Base-by-base conservation (phyloP, 2,888 invertebrate genomes). In the Xestia rhomboidea region DNA sequence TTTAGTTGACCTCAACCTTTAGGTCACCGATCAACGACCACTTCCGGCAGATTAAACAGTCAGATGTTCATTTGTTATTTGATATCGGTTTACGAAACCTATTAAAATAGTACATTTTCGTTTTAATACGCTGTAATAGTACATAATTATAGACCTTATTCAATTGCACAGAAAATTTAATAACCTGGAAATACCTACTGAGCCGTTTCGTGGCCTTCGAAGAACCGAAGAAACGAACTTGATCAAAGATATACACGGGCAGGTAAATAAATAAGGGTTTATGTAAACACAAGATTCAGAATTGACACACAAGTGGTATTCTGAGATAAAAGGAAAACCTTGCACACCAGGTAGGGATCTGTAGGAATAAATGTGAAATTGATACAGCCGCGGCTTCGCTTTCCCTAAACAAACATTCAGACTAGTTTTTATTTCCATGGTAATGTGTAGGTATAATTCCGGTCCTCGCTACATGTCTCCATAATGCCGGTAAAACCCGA, bases 401-500 rank as follows among this genome's bases (percentile, higher is more conserved):
- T 87, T 80, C 82, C 83, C 72, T 82, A 84, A 84, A 87, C 83
- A 88, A 87, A 86, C 87, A 78, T 72, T 69, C 51, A 68, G 46
- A 78, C 62, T 81, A 81, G 83, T 88, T 90, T 90, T 91, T 90
- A 89, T 89, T 87, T 90, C 87, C 30, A 90, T 90, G 88, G 86
- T 87, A 90, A 89, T 90, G 81, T 79, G 81, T 74, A 51, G 51
- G 51, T 51, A 82, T 87, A 84, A 87, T 86, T 83, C 84, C 74
- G 78, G 60, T 73, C 70, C 81, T 76, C 70, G 72, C 79, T 80
- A 79, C 86, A 86, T 84, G 86, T 88, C 72, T 76, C 82, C 66
- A 62, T 73, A 57, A 62, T 75, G 66, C 60, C 76, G 84, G 74
- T 66, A 63, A 69, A 84, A 87, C 85, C 89, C 87, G 80, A 83